A percentile compares a stretch with the other conserved stretches of the same genome.
Evolutionary conservation across 2,113 vertebrate genomes (phyloP).

Genomic region (Porphyrio hochstetteri): DNA sequence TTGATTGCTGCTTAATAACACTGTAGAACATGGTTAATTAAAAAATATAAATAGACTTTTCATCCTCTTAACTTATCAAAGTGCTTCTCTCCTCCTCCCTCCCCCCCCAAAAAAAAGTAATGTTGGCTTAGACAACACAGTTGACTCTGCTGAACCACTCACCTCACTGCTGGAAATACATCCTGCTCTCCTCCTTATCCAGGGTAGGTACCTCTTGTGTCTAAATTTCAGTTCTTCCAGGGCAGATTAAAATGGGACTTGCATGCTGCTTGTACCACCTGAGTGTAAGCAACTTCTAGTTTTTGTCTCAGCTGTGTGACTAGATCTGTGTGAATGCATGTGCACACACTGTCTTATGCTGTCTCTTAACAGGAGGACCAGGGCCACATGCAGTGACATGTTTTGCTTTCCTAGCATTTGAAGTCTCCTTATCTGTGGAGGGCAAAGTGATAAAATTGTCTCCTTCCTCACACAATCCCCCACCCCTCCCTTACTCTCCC

Average conservation of each 20-base stretch:
- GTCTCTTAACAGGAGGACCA: neutral
- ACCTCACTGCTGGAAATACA: neutral
- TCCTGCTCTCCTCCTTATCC: neutral
- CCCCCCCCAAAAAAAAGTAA: neutral
- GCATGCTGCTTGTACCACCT: neutral
- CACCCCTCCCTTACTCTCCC: too few relatives aligned
- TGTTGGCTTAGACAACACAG: neutral
- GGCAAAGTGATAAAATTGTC: neutral
- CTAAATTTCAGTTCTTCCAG: neutral
- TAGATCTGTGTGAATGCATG: neutral
- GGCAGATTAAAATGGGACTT: neutral
- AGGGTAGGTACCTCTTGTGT: neutral
- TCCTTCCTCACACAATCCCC: too few relatives aligned
- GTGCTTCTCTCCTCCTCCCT: conserved; percentile 19
- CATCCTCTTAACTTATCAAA: conserved; percentile 61
- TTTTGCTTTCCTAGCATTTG: neutral
- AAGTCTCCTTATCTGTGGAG: neutral
- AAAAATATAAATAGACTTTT: conserved; percentile 81
- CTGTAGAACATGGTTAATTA: conserved; percentile 78
- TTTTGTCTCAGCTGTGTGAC: neutral
- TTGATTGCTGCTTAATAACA: conserved; percentile 79
- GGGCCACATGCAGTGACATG: neutral
- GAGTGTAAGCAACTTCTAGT: neutral
- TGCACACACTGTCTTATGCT: neutral
- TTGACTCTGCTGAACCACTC: neutral